These are phyloP conservation scores for Gymnorhina tibicen DNA, from an alignment of 2,113 vertebrate species.

Conservation along the genomic window DNA sequence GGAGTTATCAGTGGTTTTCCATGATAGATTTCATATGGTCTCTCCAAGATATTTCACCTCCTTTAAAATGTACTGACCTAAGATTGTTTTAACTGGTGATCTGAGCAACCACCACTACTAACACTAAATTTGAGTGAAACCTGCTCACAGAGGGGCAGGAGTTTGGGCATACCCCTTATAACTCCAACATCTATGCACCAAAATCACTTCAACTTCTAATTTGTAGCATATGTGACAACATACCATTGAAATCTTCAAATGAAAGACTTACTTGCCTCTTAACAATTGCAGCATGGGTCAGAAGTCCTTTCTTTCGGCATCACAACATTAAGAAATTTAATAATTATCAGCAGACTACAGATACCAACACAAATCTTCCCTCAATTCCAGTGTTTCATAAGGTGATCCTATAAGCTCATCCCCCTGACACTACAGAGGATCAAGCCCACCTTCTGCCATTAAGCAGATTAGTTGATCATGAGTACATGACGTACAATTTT, in stretches of 20 bases:
- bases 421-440: background rate
- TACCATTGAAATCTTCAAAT: background rate
- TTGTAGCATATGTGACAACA: background rate
- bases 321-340: background rate
- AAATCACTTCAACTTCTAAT: background rate
- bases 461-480: background rate
- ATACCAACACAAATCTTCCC: background rate
- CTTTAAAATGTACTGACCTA: conserved; percentile 58
- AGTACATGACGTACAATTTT: background rate
- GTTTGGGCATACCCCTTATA: background rate
- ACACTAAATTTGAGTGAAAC: background rate
- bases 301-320: background rate
- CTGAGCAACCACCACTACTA: background rate
- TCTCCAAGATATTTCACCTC: conserved; percentile 30
- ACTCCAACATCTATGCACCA: background rate
- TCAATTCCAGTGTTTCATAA: background rate
- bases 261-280: background rate
- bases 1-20: conserved; percentile 69
- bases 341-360: background rate
- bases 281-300: background rate
- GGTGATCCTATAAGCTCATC: background rate
- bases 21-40: conserved; percentile 70
- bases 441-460: background rate
- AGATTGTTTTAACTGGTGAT: conserved; percentile 27
- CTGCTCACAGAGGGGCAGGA: background rate